Evolutionary conservation across 2,888 invertebrate genomes (phyloP).

Genomic region (Thecocarcelia acutangulata): DNA sequence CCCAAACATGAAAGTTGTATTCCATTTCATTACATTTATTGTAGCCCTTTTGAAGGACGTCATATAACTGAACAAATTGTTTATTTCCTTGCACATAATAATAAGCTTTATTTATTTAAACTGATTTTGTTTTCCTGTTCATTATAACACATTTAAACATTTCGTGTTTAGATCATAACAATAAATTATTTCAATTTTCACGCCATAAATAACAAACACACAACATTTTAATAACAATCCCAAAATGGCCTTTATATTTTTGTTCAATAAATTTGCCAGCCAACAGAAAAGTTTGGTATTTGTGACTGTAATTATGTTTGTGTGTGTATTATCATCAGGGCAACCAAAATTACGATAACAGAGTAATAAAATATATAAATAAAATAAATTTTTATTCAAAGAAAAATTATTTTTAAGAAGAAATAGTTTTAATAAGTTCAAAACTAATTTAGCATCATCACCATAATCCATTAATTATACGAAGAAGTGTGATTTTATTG

Average conservation of each 20-base stretch:
- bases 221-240: constrained; percentile 6
- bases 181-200: constrained; percentile 14
- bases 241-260: constrained; percentile 18
- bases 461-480: too few relatives aligned
- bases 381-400: too few relatives aligned
- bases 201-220: constrained; percentile 6
- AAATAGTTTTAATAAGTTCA: too few relatives aligned
- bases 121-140: not conserved
- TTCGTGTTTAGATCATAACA: constrained; percentile 1
- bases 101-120: constrained; percentile 5
- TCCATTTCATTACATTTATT: too few relatives aligned
- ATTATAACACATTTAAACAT: not conserved
- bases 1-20: too few relatives aligned
- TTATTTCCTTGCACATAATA: not conserved
- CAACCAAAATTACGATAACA: too few relatives aligned
- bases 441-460: too few relatives aligned
- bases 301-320: not conserved
- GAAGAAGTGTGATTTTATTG: too few relatives aligned
- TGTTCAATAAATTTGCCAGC: not conserved
- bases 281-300: not conserved
- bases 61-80: not conserved
- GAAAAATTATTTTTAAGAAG: too few relatives aligned
- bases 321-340: too few relatives aligned
- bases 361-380: too few relatives aligned
- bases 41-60: too few relatives aligned